phyloP scores from a whole-genome alignment of 2,888 invertebrate species.

The Acanthopleura granulata region DNA sequence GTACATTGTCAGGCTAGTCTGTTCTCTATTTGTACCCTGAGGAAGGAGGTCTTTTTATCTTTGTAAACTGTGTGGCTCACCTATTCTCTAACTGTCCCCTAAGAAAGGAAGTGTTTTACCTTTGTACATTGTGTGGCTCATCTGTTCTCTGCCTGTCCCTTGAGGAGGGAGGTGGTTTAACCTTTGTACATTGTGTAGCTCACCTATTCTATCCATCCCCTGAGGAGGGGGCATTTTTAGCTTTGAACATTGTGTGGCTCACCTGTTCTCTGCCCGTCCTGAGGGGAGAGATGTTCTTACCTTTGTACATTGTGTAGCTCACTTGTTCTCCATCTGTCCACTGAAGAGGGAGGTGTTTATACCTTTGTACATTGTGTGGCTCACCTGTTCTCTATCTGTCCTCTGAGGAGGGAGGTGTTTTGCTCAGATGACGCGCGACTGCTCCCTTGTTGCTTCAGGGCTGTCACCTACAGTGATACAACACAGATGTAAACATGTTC shows the following conservation, averaged over 20 bases:
- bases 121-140: too few species aligned
- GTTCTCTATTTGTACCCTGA: neutral
- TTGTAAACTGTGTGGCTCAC: neutral
- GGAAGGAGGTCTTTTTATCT: neutral
- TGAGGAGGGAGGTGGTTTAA: too few species aligned
- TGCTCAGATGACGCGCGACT: conserved; percentile 55
- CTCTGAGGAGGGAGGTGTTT: conserved; percentile 41
- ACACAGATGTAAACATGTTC: too few species aligned
- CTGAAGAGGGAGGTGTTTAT: neutral
- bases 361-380: neutral
- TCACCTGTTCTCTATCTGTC: neutral
- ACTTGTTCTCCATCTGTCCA: neutral
- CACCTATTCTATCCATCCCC: neutral
- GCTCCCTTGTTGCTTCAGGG: conserved; percentile 60
- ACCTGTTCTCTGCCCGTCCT: neutral
- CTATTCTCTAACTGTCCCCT: neutral
- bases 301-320: neutral
- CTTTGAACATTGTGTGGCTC: neutral
- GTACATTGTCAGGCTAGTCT: neutral
- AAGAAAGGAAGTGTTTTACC: too few species aligned
- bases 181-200: neutral
- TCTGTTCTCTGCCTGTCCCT: too few species aligned
- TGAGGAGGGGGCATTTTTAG: neutral
- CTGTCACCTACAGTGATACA: conserved; percentile 48
- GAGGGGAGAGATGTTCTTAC: neutral